phyloP scores from a whole-genome alignment of 2,888 invertebrate species.

The Stratiomys singularior region DNA sequence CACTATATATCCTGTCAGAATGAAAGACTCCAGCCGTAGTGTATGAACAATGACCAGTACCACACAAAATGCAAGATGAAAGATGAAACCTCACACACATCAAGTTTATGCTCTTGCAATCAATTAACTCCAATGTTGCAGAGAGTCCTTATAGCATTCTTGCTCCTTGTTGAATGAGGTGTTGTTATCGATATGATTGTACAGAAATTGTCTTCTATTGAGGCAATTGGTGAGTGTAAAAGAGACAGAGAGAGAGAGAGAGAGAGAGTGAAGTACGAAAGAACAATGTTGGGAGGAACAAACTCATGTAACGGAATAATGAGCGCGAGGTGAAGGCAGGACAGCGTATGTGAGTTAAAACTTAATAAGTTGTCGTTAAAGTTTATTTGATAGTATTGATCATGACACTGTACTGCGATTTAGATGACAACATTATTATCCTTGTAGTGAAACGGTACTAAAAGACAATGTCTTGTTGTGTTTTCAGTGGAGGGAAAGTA shows the following conservation, averaged over 20 bases:
- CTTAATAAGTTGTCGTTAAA: constrained; percentile 11
- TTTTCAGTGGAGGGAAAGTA: no score
- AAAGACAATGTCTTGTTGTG: no score
- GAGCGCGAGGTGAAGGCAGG: no score
- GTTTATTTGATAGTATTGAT: constrained; percentile 1
- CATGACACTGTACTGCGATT: not conserved
- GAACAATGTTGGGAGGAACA: no score
- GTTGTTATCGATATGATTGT: constrained; percentile 8
- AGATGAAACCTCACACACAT: constrained; percentile 5
- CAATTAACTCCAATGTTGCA: constrained; percentile 35
- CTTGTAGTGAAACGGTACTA: no score
- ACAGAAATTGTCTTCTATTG: not conserved
- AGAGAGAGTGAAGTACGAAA: no score
- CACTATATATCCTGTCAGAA: not conserved
- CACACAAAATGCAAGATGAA: constrained; percentile 14
- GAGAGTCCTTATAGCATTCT: constrained; percentile 10
- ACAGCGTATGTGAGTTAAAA: not conserved
- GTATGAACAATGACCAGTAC: constrained; percentile 28
- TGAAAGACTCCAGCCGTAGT: not conserved
- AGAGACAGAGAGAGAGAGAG: no score
- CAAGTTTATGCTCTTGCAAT: constrained; percentile 41
- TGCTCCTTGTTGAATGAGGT: not conserved
- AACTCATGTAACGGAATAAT: no score
- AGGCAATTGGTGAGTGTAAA: no score
- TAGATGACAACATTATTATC: constrained; percentile 1